These are phyloP conservation scores for Lepus townsendii DNA, from an alignment of 2,797 vertebrate genomes.

Conservation along the genomic window DNA sequence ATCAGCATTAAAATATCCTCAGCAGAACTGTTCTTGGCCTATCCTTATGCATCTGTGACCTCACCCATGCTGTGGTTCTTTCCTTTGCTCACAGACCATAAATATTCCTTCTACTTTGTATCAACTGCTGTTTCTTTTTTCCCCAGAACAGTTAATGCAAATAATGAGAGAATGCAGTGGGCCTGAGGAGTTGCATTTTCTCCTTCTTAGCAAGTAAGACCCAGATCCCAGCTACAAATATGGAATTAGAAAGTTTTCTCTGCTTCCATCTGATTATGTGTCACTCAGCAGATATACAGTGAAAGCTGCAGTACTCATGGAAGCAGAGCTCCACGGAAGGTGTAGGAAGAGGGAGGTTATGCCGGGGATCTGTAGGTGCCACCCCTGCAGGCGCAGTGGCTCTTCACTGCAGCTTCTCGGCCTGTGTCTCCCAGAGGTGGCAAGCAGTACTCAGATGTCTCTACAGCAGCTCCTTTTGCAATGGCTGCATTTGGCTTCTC, in stretches of 20 bases:
- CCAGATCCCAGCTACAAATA: neutral
- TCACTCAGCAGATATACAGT: neutral
- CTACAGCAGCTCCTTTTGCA: neutral
- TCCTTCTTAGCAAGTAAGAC: neutral
- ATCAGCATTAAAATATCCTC: slow-evolving; percentile 56
- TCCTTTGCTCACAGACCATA: neutral
- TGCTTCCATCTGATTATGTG: neutral
- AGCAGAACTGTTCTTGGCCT: neutral
- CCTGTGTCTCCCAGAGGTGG: neutral
- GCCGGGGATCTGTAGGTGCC: neutral
- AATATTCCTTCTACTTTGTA: slow-evolving; percentile 28
- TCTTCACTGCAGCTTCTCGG: neutral
- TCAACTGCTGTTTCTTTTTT: neutral
- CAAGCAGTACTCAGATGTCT: neutral
- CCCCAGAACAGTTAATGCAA: neutral
- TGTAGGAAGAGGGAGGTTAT: neutral
- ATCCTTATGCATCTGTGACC: slow-evolving; percentile 6
- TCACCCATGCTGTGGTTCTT: neutral
- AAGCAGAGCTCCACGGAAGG: neutral
- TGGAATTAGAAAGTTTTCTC: neutral
- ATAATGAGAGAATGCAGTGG: neutral
- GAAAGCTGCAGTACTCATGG: neutral
- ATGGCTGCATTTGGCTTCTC: neutral
- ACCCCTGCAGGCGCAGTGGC: neutral
- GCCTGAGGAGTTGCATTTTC: neutral